phyloP scores from a whole-genome alignment of 1,140 invertebrate species.

The Listronotus oregonensis region DNA sequence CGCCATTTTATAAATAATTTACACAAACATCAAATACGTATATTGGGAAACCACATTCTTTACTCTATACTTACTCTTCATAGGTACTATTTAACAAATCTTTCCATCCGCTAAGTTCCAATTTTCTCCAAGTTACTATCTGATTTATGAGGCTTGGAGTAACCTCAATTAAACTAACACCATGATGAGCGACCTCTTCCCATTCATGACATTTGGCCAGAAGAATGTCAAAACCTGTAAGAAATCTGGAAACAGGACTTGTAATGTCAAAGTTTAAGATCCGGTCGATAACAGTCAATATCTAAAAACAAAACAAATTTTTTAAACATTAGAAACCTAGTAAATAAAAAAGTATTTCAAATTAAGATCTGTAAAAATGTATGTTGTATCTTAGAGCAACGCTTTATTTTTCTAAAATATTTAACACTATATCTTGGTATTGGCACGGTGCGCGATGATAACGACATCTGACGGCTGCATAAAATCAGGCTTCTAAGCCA shows the following conservation, averaged over 20 bases:
- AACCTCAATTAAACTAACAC: slow-evolving; percentile 78
- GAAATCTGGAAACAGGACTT: slow-evolving; percentile 83
- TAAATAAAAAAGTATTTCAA: too few relatives aligned
- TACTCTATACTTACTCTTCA: slow-evolving; percentile 51
- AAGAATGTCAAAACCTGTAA: slow-evolving; percentile 89
- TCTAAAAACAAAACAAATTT: slow-evolving; percentile 39
- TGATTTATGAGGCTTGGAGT: slow-evolving; percentile 74
- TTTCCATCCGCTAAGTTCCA: slow-evolving; percentile 89
- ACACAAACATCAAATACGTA: too few relatives aligned
- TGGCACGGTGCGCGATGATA: too few relatives aligned
- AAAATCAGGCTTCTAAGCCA: too few relatives aligned
- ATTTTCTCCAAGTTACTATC: slow-evolving; percentile 88
- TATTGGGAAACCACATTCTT: too few relatives aligned
- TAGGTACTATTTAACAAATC: slow-evolving; percentile 71
- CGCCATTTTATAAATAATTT: too few relatives aligned
- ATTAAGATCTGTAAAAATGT: too few relatives aligned
- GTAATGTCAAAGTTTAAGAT: slow-evolving; percentile 80
- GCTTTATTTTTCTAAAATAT: too few relatives aligned
- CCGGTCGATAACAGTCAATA: slow-evolving; percentile 67
- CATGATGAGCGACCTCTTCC: slow-evolving; percentile 88
- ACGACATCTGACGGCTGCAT: too few relatives aligned
- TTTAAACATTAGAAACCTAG: too few relatives aligned
- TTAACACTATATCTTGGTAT: too few relatives aligned
- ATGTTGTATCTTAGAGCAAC: too few relatives aligned
- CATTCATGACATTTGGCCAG: slow-evolving; percentile 85